Percentiles rank a stretch among this genome's conserved stretches.
Conservation (phyloP, 2,797 vertebrate species). For the Poecilia picta region DNA sequence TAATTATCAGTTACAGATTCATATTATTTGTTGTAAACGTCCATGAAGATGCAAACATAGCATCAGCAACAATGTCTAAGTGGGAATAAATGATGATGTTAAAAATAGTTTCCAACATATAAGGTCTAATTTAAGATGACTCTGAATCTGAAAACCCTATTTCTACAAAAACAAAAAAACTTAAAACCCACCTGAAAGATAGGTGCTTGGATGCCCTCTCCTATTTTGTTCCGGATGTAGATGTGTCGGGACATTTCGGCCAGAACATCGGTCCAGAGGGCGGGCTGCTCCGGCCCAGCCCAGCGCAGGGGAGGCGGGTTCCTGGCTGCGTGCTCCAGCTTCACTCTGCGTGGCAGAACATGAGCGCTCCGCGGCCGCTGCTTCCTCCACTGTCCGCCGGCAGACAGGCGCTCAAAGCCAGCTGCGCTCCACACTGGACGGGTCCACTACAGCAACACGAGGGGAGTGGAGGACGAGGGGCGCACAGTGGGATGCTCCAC, state of each 20-base stretch:
- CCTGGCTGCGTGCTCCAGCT: conserved; percentile 81
- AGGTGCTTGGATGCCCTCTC: conserved; percentile 87
- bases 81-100: not conserved
- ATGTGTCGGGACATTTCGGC: conserved; percentile 90
- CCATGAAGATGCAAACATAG: not conserved
- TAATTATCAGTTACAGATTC: not conserved
- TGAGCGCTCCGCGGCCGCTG: conserved; percentile 34
- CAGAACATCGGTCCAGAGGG: conserved; percentile 85
- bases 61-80: not conserved
- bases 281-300: conserved; percentile 82
- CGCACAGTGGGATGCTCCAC: conserved; percentile 1
- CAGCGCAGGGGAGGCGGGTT: conserved; percentile 79
- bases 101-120: not conserved
- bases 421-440: conserved; percentile 45
- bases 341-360: conserved; percentile 55
- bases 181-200: conserved; percentile 83
- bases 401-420: conserved; percentile 38
- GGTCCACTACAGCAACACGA: conserved; percentile 37
- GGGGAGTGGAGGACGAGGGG: not conserved
- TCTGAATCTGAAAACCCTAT: not conserved
- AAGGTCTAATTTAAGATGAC: not conserved
- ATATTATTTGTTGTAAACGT: no score
- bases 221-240: conserved; percentile 87
- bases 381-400: not conserved
- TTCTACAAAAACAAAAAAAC: not conserved